Conservation (phyloP, 2,797 vertebrate species). For the Pterois miles region DNA sequence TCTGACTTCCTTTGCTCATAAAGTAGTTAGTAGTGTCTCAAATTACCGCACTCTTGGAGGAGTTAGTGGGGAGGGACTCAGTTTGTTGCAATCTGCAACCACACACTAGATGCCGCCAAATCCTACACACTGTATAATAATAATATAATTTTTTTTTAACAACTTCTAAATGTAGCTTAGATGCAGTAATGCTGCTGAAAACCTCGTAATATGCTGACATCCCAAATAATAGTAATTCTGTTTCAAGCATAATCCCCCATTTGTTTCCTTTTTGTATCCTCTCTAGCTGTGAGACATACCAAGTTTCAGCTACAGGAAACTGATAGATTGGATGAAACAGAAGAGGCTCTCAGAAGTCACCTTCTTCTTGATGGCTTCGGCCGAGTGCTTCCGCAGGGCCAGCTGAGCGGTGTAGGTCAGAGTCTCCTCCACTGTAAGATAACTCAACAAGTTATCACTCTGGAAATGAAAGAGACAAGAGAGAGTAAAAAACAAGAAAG, state of each 20-base stretch:
- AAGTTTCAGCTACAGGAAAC: background rate
- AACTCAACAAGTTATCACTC: conserved; percentile 91
- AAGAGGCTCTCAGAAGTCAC: conserved; percentile 66
- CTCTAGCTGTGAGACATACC: background rate
- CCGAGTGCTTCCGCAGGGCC: conserved; percentile 83
- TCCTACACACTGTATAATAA: no score
- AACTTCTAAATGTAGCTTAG: background rate
- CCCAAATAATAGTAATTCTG: background rate
- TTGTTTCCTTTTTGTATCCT: background rate
- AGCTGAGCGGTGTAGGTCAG: conserved; percentile 91
- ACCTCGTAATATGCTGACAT: background rate
- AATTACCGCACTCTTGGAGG: no score
- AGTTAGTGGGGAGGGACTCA: no score
- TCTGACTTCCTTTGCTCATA: no score
- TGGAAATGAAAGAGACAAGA: conserved; percentile 55
- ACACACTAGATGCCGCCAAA: no score
- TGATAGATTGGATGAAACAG: background rate
- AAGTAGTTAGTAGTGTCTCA: no score
- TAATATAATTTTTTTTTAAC: no score
- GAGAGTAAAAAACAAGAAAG: background rate
- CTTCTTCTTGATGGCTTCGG: conserved; percentile 86
- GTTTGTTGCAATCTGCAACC: no score
- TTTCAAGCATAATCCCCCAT: background rate
- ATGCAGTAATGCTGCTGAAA: background rate
- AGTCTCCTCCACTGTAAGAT: conserved; percentile 92